Evolutionary conservation across 2,888 invertebrate species (phyloP), one percentile per base, ranked within the genome.

Genomic region (Chloroclysta siterata): DNA sequence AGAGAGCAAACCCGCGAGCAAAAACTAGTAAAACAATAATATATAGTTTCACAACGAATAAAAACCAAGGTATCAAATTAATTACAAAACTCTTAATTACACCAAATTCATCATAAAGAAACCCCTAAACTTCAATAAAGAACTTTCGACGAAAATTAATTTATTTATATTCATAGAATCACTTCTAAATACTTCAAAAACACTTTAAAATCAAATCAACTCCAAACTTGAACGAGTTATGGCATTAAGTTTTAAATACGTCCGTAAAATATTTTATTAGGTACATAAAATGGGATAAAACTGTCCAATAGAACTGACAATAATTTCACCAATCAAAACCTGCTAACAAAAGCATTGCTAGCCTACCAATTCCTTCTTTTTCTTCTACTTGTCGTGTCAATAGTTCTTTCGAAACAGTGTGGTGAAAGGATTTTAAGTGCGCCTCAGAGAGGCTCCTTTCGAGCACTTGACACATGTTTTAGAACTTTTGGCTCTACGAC

Each of bases 121-220:
- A 46, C 10, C 46, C 11, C 46, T 14, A 7, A 44, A 7, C 14
- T 11, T 46, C 11, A 46, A 17, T 46, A 46, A 8, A 46, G 17
- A 46, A 17, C 17, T 46, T 46, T 46, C 4, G 50, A 0, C 8
- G 17, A 50, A 58, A 53, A 53, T 63, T 54, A 46, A 63, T 51
- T 53, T 41, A 60, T 53, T 29, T 51, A 17, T 50, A 22, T 44
- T 28, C 29, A 29, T 10, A 11, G 46, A 46, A 46, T 46, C 46
- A 17, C 46, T 46, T 11, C n/a, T 22, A 15, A 62, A 42, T 33
- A 54, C 11, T 55, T 17, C n/a, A 8, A 52, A 46, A 63, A 46
- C 54, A 53, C 46, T 59, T 63, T 29, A 51, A 59, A 47, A 63
- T 55, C 47, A 55, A 60, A 64, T 64, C 55, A 63, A 60, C 55